phyloP scores from a whole-genome alignment of 2,797 vertebrate genomes.

The Myoxocephalus aenaeus region DNA sequence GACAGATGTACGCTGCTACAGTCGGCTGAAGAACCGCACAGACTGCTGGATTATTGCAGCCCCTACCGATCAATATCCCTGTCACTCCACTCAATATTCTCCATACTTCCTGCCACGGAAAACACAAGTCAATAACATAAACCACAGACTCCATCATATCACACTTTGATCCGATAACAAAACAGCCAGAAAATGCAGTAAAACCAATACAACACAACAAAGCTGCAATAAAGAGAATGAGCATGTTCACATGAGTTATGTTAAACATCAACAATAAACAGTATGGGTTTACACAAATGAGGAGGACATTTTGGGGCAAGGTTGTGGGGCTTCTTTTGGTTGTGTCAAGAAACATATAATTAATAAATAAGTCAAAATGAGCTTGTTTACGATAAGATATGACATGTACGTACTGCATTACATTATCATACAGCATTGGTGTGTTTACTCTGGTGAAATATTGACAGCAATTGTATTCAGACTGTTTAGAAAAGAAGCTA shows the following conservation, averaged over 20 bases:
- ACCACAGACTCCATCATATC: conserved; percentile 30
- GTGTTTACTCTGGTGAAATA: conserved; percentile 10
- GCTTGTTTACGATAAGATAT: not conserved
- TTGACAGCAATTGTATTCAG: conserved; percentile 3
- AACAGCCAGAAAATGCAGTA: conserved; percentile 4
- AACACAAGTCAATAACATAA: conserved; percentile 32
- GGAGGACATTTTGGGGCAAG: not conserved
- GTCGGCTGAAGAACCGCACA: conserved; percentile 16
- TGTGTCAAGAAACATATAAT: not conserved
- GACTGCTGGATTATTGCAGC: conserved; percentile 49
- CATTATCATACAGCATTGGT: not conserved
- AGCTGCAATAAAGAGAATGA: not conserved
- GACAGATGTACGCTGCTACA: conserved; percentile 9
- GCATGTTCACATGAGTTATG: not conserved
- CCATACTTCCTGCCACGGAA: conserved; percentile 48
- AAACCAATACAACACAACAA: not conserved
- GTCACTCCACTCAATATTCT: conserved; percentile 48
- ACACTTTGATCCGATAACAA: not conserved
- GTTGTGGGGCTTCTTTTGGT: not conserved
- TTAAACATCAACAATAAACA: too few species aligned
- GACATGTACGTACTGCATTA: not conserved
- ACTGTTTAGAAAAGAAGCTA: conserved; percentile 11
- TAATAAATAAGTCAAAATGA: conserved; percentile 3
- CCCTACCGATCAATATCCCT: conserved; percentile 57
- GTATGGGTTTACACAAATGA: not conserved